phyloP scores from a whole-genome alignment of 30 jellyfish, hydroid and myxozoan genomes.

The Haliclystus octoradiatus region DNA sequence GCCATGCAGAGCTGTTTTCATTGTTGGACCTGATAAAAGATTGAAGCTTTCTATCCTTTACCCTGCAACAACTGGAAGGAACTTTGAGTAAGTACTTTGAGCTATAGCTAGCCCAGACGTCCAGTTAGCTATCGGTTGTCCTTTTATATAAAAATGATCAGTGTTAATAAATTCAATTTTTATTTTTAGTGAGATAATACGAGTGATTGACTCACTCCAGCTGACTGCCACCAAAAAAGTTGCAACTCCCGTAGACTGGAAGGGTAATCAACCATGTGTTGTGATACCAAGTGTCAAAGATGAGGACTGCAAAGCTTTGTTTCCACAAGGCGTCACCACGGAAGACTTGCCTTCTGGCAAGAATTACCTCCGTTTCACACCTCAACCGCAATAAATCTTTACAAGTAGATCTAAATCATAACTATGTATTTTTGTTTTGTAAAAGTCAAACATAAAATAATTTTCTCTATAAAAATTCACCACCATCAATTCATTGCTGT shows the following conservation, averaged over 20 bases:
- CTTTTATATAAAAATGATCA: no score
- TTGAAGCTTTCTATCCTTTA: slow-evolving; percentile 76
- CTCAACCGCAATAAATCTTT: no score
- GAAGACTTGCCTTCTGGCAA: slow-evolving; percentile 88
- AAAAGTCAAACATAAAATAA: no score
- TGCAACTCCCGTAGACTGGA: slow-evolving; percentile 99
- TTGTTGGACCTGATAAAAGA: slow-evolving; percentile 86
- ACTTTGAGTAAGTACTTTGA: slow-evolving; percentile 45
- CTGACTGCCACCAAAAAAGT: slow-evolving; percentile 88
- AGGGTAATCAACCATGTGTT: slow-evolving; percentile 46
- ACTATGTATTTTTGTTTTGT: no score
- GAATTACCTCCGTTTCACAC: slow-evolving; percentile 77
- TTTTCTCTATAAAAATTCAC: no score
- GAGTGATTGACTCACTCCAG: slow-evolving; percentile 90
- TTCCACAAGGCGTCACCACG: slow-evolving; percentile 62
- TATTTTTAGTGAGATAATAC: slow-evolving; percentile 56
- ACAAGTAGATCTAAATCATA: no score
- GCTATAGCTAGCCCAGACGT: no score
- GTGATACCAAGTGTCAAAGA: slow-evolving; percentile 75
- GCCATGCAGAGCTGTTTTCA: slow-evolving; percentile 90
- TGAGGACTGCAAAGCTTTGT: slow-evolving; percentile 59
- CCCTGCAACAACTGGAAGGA: slow-evolving; percentile 99
- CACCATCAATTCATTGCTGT: no score
- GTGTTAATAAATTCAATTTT: no score
- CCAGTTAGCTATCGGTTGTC: no score